Evolutionary conservation across 2,797 vertebrate species (phyloP).

Genomic region (Neosalanx taihuensis): DNA sequence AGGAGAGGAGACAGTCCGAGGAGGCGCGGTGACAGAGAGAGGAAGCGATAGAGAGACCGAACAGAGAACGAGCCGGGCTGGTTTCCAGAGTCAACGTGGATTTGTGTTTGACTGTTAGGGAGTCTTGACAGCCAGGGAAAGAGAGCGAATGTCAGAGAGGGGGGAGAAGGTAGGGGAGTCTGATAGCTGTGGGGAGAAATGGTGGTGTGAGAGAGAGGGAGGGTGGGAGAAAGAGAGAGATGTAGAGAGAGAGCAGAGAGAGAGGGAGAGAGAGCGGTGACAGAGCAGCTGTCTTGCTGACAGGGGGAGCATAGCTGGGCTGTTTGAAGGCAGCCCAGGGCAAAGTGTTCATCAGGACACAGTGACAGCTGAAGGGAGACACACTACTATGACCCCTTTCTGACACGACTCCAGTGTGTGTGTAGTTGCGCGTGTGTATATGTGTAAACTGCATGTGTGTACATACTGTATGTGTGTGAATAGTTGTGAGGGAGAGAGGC

Average conservation of each 20-base stretch:
- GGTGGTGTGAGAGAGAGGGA: conserved; percentile 7
- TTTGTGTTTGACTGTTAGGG: background rate
- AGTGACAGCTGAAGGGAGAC: conserved; percentile 18
- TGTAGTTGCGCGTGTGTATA: conserved; percentile 4
- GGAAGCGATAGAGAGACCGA: background rate
- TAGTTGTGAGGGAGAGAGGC: background rate
- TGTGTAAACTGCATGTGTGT: background rate
- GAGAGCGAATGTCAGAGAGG: background rate
- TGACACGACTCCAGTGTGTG: conserved; percentile 12
- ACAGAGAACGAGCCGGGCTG: no score
- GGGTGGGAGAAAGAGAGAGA: conserved; percentile 20
- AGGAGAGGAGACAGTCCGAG: background rate
- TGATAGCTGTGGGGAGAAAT: background rate
- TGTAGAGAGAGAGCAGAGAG: background rate
- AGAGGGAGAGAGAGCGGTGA: conserved; percentile 7
- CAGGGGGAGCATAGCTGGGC: background rate
- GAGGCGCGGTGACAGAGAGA: background rate
- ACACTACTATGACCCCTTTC: conserved; percentile 1
- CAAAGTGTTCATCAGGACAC: conserved; percentile 2
- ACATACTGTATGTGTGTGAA: background rate
- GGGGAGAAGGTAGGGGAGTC: conserved; percentile 1
- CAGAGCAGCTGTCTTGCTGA: conserved; percentile 12
- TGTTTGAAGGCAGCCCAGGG: conserved; percentile 12
- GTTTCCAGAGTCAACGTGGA: background rate
- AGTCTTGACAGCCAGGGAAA: background rate